These are phyloP conservation scores for Nothura maculosa DNA, from an alignment of 2,797 vertebrate genomes.

Conservation along the genomic window DNA sequence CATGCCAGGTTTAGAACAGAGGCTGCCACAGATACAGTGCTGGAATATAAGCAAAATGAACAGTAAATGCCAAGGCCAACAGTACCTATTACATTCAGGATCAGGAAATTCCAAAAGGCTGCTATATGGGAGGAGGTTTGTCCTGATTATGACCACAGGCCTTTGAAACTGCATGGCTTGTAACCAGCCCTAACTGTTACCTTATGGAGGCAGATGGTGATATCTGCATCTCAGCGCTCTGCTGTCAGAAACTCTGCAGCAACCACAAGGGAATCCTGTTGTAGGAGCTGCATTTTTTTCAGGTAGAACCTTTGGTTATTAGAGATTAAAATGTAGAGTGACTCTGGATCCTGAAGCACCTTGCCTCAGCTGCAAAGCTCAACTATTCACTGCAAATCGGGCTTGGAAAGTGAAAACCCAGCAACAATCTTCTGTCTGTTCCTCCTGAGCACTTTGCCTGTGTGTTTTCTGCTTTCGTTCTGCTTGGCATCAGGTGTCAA, in stretches of 20 bases:
- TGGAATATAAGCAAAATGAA: slow-evolving; percentile 9
- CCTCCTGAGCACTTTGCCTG: slow-evolving; percentile 16
- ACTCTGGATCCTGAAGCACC: background rate
- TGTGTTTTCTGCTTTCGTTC: slow-evolving; percentile 53
- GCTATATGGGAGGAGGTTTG: background rate
- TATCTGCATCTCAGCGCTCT: background rate
- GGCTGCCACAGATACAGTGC: background rate
- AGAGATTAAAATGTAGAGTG: background rate
- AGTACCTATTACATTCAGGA: background rate
- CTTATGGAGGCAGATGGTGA: background rate
- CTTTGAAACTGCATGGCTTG: background rate
- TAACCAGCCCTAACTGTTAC: background rate
- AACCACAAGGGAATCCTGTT: background rate
- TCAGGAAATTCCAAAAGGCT: background rate
- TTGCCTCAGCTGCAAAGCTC: slow-evolving; percentile 4
- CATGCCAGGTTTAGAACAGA: slow-evolving; percentile 16
- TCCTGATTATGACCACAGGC: background rate
- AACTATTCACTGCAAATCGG: slow-evolving; percentile 30
- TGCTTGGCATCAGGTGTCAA: slow-evolving; percentile 54
- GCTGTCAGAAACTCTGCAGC: background rate
- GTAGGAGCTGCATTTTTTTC: background rate
- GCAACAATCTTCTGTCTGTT: slow-evolving; percentile 59
- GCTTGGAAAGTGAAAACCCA: slow-evolving; percentile 52
- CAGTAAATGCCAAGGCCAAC: background rate
- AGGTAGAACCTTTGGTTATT: background rate